Percentiles rank a stretch among this genome's conserved stretches.
These are phyloP conservation scores for Corythucha ciliata DNA, from an alignment of 2,888 invertebrate genomes.

Conservation along the genomic window DNA sequence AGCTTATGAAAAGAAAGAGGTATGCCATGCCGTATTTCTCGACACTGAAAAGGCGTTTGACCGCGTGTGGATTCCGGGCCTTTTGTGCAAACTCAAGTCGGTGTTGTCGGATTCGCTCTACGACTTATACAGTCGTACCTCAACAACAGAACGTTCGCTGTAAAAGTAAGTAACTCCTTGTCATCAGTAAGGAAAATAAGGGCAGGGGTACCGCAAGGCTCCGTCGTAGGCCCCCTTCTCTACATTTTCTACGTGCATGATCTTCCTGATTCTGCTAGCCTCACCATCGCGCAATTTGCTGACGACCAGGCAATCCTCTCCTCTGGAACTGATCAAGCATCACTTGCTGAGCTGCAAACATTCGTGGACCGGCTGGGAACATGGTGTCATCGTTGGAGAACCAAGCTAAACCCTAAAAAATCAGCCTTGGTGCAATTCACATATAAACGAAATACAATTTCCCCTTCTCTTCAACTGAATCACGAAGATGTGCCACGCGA, in stretches of 20 bases:
- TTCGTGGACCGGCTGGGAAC: not conserved
- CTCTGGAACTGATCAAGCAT: not conserved
- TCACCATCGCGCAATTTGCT: conserved; percentile 10
- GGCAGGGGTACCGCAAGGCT: conserved; percentile 22
- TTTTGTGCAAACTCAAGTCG: conserved; percentile 4
- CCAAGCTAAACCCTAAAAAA: conserved; percentile 7
- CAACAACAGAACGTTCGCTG: conserved; percentile 10
- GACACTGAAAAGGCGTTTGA: conserved; percentile 17
- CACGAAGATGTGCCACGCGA: too few species aligned
- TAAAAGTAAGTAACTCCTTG: not conserved
- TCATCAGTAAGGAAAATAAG: not conserved
- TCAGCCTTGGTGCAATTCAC: conserved; percentile 10
- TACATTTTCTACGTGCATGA: conserved; percentile 11
- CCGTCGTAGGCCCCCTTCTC: conserved; percentile 14
- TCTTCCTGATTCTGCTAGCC: not conserved
- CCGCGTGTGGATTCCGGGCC: not conserved
- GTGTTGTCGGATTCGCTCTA: conserved; percentile 7
- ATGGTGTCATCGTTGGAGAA: conserved; percentile 9
- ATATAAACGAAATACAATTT: conserved; percentile 4
- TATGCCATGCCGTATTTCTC: conserved; percentile 2
- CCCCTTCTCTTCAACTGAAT: too few species aligned
- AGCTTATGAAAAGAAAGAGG: conserved; percentile 6
- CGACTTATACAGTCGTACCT: too few species aligned
- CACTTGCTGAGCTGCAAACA: not conserved
- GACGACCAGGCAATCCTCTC: conserved; percentile 5